phyloP scores from a whole-genome alignment of 2,888 invertebrate genomes.

The Diaprepes abbreviatus region DNA sequence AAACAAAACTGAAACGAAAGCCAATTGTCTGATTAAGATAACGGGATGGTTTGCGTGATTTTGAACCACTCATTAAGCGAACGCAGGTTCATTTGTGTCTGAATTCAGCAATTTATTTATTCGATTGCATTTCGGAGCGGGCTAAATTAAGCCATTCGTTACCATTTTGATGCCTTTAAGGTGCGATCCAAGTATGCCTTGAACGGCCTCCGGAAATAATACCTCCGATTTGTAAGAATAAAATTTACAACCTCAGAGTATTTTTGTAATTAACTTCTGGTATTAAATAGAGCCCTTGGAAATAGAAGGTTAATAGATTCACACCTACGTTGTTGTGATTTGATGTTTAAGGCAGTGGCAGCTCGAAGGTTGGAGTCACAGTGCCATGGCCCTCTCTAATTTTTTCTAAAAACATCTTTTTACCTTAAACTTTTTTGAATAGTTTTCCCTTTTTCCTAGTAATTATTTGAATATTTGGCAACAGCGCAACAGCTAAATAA shows the following conservation, averaged over 20 bases:
- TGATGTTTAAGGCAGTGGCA: too few relatives aligned
- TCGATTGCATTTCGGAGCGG: constrained; percentile 44
- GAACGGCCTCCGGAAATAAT: constrained; percentile 38
- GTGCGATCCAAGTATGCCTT: constrained; percentile 40
- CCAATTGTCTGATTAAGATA: constrained; percentile 50
- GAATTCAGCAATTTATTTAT: constrained; percentile 48
- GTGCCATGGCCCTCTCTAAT: too few relatives aligned
- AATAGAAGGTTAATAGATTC: not conserved
- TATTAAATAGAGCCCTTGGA: not conserved
- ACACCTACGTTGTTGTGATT: too few relatives aligned
- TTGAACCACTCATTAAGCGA: constrained; percentile 55
- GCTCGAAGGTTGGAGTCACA: too few relatives aligned
- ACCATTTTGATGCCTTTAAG: constrained; percentile 47
- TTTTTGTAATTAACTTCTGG: constrained; percentile 9
- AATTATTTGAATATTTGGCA: too few relatives aligned
- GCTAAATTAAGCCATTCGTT: constrained; percentile 46
- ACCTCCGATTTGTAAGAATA: constrained; percentile 18
- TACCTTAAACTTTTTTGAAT: too few relatives aligned
- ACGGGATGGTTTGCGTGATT: constrained; percentile 56
- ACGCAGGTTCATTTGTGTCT: constrained; percentile 55
- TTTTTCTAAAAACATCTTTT: too few relatives aligned
- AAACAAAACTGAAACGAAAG: constrained; percentile 20
- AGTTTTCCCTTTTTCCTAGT: too few relatives aligned
- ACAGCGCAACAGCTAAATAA: too few relatives aligned
- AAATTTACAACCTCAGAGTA: not conserved